These are phyloP conservation scores for Pomacea maculata DNA, from an alignment of 1,140 invertebrate species.

Conservation along the genomic window DNA sequence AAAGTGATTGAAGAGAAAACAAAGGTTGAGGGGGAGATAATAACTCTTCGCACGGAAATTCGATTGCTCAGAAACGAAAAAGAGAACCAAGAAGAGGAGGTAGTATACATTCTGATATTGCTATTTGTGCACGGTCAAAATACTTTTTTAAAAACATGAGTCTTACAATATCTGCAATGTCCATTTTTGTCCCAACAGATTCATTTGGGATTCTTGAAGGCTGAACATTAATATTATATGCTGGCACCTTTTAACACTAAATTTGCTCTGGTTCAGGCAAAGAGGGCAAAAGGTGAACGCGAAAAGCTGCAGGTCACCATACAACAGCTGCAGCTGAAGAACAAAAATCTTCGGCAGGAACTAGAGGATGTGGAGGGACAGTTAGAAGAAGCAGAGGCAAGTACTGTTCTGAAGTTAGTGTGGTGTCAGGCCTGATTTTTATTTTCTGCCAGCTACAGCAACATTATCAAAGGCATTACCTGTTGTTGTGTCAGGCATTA, in stretches of 20 bases:
- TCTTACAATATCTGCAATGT: neutral
- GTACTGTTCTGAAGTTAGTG: neutral
- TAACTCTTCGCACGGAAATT: slow-evolving; percentile 43
- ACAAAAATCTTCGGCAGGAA: slow-evolving; percentile 51
- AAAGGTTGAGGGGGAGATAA: slow-evolving; percentile 55
- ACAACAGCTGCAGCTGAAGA: slow-evolving; percentile 56
- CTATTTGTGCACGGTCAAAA: neutral
- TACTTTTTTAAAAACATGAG: neutral
- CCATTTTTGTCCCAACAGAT: neutral
- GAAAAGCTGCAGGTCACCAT: slow-evolving; percentile 42
- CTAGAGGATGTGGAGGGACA: slow-evolving; percentile 51
- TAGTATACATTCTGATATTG: slow-evolving; percentile 14
- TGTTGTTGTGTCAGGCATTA: neutral
- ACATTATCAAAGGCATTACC: neutral
- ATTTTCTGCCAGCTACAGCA: neutral
- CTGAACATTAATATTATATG: too few species aligned
- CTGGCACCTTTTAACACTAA: neutral
- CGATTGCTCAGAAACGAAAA: slow-evolving; percentile 47
- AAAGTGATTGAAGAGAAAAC: slow-evolving; percentile 58
- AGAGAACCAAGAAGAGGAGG: slow-evolving; percentile 42
- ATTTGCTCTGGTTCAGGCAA: slow-evolving; percentile 29
- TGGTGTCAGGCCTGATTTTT: neutral
- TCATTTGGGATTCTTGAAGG: too few species aligned
- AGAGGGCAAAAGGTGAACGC: slow-evolving; percentile 37
- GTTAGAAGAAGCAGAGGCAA: slow-evolving; percentile 52